Evolutionary conservation across 2,797 vertebrate genomes (phyloP).

Genomic region (Champsocephalus gunnari): DNA sequence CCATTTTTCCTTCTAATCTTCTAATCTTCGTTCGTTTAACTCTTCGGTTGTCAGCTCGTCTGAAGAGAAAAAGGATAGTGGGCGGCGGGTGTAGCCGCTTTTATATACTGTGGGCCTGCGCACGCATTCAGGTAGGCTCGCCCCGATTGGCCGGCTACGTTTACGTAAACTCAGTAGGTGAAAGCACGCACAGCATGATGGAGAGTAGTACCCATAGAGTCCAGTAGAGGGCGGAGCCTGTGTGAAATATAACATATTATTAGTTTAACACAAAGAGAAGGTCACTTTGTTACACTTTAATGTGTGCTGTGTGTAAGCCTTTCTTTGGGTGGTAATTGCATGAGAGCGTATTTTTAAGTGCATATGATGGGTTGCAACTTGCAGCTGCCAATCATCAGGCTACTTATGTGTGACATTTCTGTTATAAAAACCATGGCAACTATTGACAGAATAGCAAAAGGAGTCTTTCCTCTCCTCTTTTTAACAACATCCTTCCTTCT

Average conservation of each 20-base stretch:
- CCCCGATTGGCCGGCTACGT: too few relatives aligned
- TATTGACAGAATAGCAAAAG: background rate
- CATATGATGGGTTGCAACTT: slow-evolving; percentile 20
- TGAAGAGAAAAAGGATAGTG: too few relatives aligned
- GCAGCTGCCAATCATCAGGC: slow-evolving; percentile 46
- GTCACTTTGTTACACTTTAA: slow-evolving; percentile 12
- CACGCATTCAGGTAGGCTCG: too few relatives aligned
- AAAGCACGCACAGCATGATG: too few relatives aligned
- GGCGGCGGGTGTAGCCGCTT: too few relatives aligned
- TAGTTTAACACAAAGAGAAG: slow-evolving; percentile 15
- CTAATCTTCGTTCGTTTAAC: too few relatives aligned
- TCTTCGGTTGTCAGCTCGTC: too few relatives aligned
- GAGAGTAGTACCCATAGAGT: too few relatives aligned
- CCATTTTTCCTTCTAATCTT: too few relatives aligned
- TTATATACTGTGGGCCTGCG: too few relatives aligned
- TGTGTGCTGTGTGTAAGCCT: background rate
- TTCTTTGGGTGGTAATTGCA: background rate
- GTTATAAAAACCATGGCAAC: slow-evolving; percentile 39
- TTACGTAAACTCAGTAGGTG: too few relatives aligned
- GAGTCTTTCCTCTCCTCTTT: background rate
- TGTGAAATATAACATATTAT: background rate
- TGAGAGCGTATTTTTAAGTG: background rate
- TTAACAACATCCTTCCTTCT: background rate
- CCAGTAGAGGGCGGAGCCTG: too few relatives aligned
- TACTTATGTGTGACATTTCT: slow-evolving; percentile 48